Conservation (phyloP, 1,140 invertebrate species). For the Platyura marginata region DNA sequence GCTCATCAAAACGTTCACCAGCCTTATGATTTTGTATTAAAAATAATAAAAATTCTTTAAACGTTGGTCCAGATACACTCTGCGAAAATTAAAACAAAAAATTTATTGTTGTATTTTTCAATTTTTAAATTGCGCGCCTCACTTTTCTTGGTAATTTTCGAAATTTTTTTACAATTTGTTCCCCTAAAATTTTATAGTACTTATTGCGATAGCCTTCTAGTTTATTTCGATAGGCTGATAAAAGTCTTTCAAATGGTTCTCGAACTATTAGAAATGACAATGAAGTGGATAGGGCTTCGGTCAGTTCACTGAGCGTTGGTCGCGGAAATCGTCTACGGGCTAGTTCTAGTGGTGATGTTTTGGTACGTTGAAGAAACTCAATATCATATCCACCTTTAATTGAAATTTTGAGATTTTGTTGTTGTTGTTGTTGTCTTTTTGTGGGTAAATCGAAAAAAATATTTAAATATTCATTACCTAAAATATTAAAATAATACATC, state of each 20-base stretch:
- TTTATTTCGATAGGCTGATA: conserved; percentile 84
- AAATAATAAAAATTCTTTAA: conserved; percentile 51
- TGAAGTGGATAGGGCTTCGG: conserved; percentile 29
- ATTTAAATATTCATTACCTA: conserved; percentile 34
- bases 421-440: no score
- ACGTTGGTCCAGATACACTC: conserved; percentile 29
- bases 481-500: conserved; percentile 62
- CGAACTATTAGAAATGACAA: conserved; percentile 68
- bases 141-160: conserved; percentile 19
- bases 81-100: no score
- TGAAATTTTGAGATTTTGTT: neutral
- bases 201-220: conserved; percentile 50
- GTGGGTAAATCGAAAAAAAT: conserved; percentile 28
- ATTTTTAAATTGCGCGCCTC: conserved; percentile 17
- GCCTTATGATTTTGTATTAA: conserved; percentile 29
- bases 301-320: conserved; percentile 32
- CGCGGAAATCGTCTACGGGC: conserved; percentile 38
- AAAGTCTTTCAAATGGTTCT: conserved; percentile 74
- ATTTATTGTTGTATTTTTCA: neutral
- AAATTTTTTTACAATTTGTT: conserved; percentile 38
- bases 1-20: conserved; percentile 35
- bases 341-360: conserved; percentile 34
- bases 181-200: conserved; percentile 47
- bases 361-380: conserved; percentile 32
- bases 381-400: conserved; percentile 33